phyloP scores from a whole-genome alignment of 2,797 vertebrate genomes.

The Fistularia tabacaria region DNA sequence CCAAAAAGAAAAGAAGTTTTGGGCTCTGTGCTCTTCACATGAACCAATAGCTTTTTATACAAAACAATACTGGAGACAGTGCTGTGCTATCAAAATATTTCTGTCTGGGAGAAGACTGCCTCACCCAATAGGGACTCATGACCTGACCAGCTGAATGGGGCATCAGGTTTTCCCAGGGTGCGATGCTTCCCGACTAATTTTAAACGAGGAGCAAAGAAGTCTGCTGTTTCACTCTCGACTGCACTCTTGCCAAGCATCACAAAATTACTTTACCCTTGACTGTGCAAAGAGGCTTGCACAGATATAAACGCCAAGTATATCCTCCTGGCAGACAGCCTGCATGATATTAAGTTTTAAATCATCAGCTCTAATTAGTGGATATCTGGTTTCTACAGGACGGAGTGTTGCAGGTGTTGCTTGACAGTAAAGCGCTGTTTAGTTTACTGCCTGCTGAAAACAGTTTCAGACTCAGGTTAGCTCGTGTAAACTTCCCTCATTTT shows the following conservation, averaged over 20 bases:
- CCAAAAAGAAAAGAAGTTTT: no score
- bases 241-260: conserved; percentile 13
- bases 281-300: conserved; percentile 6
- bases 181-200: conserved; percentile 16
- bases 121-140: background rate
- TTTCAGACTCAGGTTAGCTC: background rate
- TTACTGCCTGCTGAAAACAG: background rate
- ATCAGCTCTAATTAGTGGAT: conserved; percentile 5
- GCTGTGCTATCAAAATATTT: no score
- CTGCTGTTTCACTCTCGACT: conserved; percentile 5
- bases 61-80: no score
- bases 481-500: background rate
- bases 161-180: conserved; percentile 13
- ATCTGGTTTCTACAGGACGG: background rate
- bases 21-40: no score
- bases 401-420: background rate
- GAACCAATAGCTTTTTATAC: no score
- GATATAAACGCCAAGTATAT: conserved; percentile 11
- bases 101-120: background rate
- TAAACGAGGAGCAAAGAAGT: conserved; percentile 9
- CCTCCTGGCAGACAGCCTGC: conserved; percentile 3
- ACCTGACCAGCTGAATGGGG: conserved; percentile 7
- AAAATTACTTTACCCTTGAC: conserved; percentile 7
- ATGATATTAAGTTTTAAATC: conserved; percentile 3
- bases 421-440: background rate